A percentile compares a stretch with the other conserved stretches of the same genome.
Conservation (phyloP, 2,113 vertebrate genomes). For the Theristicus caerulescens region DNA sequence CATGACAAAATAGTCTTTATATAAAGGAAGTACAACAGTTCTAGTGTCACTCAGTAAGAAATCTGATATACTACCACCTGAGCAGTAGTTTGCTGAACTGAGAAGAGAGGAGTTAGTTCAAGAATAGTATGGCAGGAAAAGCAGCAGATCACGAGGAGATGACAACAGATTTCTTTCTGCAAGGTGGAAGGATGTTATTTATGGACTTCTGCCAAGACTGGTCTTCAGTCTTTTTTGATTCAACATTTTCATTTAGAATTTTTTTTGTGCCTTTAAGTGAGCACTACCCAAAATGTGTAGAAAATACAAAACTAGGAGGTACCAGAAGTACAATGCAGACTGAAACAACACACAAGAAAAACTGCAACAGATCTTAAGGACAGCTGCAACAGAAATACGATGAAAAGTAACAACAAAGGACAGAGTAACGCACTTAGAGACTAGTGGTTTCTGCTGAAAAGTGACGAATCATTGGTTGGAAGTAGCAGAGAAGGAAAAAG, state of each 20-base stretch:
- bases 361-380: background rate
- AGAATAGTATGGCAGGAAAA: background rate
- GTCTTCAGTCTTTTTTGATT: background rate
- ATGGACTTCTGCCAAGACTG: background rate
- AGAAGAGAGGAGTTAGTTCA: background rate
- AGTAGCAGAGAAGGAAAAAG: background rate
- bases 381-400: background rate
- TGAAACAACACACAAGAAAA: background rate
- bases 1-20: background rate
- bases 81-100: background rate
- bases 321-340: background rate
- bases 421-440: background rate
- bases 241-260: background rate
- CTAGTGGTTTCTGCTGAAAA: background rate
- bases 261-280: background rate
- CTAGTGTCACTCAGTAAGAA: background rate
- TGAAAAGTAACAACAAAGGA: background rate
- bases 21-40: background rate
- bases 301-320: background rate
- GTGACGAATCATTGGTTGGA: background rate
- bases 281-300: background rate
- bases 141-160: background rate
- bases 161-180: conserved; percentile 30
- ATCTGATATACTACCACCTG: background rate
- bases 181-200: conserved; percentile 31